Conservation (phyloP, 2,888 invertebrate genomes). For the Frankliniella fusca region DNA sequence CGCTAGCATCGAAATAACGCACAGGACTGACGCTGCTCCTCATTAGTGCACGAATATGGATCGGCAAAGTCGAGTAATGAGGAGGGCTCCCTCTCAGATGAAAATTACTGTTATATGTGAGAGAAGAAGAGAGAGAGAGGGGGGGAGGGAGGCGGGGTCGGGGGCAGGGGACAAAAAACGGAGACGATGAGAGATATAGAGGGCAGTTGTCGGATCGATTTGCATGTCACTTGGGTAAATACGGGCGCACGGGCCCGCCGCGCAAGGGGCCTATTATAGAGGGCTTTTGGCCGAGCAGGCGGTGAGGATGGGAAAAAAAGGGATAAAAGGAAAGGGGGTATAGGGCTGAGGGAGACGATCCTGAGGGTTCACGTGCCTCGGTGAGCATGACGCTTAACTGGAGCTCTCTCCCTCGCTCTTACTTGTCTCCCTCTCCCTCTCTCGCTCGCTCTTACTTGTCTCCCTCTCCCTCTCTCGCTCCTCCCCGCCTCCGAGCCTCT, state of each 20-base stretch:
- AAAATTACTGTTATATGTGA: neutral
- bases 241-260: neutral
- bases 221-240: slow-evolving; percentile 24
- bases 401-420: no score
- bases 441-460: no score
- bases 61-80: neutral
- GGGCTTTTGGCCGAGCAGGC: neutral
- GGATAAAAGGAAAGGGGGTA: neutral
- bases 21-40: neutral
- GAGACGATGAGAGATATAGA: neutral
- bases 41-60: slow-evolving; percentile 24
- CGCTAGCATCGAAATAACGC: neutral
- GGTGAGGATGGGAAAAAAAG: neutral
- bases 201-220: slow-evolving; percentile 1
- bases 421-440: no score
- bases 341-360: neutral
- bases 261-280: neutral
- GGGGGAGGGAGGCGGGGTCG: neutral
- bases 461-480: no score
- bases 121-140: neutral
- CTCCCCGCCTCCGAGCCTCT: no score
- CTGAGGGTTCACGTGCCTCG: neutral
- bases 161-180: neutral
- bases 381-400: neutral
- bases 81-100: neutral